A percentile compares a stretch with the other conserved stretches of the same genome.
Conservation (phyloP, 2,888 invertebrate genomes). For the Agrilus biguttatus region DNA sequence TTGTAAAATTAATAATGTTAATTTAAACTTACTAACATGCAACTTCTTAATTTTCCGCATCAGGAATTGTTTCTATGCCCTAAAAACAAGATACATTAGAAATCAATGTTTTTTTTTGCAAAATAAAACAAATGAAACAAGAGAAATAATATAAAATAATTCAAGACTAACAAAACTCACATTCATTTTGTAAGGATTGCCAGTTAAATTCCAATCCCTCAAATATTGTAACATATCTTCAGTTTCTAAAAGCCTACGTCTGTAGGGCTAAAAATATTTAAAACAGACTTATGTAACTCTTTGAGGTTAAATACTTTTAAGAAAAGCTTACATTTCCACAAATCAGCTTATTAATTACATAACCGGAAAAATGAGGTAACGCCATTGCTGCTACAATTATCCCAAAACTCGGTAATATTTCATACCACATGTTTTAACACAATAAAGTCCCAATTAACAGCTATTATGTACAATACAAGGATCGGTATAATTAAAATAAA, state of each 20-base stretch:
- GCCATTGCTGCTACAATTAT: slow-evolving; percentile 45
- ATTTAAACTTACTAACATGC: too few species aligned
- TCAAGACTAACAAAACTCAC: slow-evolving; percentile 6
- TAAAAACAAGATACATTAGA: too few species aligned
- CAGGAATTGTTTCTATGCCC: too few species aligned
- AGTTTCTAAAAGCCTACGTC: slow-evolving; percentile 36
- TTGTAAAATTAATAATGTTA: too few species aligned
- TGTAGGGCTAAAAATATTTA: slow-evolving; percentile 23
- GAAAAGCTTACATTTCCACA: slow-evolving; percentile 36
- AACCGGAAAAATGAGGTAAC: slow-evolving; percentile 45
- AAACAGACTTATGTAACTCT: slow-evolving; percentile 4
- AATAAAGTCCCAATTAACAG: too few species aligned
- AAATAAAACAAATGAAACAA: too few species aligned
- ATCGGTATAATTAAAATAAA: too few species aligned
- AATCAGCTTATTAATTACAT: slow-evolving; percentile 44
- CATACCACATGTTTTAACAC: slow-evolving; percentile 49
- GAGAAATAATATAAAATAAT: too few species aligned
- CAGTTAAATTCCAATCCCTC: slow-evolving; percentile 44
- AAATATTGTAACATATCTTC: slow-evolving; percentile 42
- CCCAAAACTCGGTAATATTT: slow-evolving; percentile 49
- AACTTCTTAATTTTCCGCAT: too few species aligned
- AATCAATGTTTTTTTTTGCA: too few species aligned
- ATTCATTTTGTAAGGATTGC: slow-evolving; percentile 43
- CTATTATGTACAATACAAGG: too few species aligned
- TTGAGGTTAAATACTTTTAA: slow-evolving; percentile 1